Evolutionary conservation across 2,797 vertebrate species (phyloP).

Genomic region (Gephyroberyx darwinii): DNA sequence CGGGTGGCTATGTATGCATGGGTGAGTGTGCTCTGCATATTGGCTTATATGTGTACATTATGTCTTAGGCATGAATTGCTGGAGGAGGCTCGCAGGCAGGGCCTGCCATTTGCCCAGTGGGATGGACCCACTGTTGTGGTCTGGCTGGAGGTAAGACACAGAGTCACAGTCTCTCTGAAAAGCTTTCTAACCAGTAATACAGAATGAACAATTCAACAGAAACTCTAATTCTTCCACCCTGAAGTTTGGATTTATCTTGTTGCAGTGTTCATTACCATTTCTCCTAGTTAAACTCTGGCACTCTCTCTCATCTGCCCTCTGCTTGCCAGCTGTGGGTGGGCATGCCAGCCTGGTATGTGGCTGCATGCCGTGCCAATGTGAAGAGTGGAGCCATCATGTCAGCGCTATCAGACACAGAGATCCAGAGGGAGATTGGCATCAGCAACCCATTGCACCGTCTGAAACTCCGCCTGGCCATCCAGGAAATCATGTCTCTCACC

Average conservation of each 20-base stretch:
- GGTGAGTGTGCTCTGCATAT: neutral
- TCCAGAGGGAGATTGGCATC: conserved; percentile 97
- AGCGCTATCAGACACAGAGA: conserved; percentile 95
- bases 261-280: neutral
- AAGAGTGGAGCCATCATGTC: conserved; percentile 99
- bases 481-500: conserved; percentile 97
- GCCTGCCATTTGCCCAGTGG: conserved; percentile 96
- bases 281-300: neutral
- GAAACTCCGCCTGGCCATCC: conserved; percentile 94
- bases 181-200: neutral
- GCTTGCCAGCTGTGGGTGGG: conserved; percentile 93
- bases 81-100: conserved; percentile 93
- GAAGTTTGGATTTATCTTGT: neutral
- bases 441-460: conserved; percentile 95
- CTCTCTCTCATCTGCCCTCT: conserved; percentile 1
- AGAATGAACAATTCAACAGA: neutral
- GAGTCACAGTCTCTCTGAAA: neutral
- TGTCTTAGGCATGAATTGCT: conserved; percentile 90
- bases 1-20: neutral
- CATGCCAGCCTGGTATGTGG: conserved; percentile 99
- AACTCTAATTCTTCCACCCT: neutral
- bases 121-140: conserved; percentile 96
- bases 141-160: conserved; percentile 91
- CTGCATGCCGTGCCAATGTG: conserved; percentile 95
- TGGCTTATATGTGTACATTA: conserved; percentile 18